Evolutionary conservation across 2,888 invertebrate genomes (phyloP).

Genomic region (Xestia c-nigrum): DNA sequence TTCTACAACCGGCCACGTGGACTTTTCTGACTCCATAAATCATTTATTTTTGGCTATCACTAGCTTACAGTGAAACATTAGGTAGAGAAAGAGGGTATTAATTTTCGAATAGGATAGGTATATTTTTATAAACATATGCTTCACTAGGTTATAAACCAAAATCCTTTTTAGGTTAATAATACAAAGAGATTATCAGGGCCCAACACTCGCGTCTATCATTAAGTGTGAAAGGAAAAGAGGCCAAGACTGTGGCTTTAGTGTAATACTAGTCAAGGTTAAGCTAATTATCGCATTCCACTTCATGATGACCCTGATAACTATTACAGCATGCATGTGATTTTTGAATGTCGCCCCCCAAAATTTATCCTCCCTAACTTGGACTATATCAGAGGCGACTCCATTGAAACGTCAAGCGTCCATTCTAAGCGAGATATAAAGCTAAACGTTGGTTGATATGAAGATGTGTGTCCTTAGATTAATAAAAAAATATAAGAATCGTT

Average conservation of each 20-base stretch:
- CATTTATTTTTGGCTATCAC: conserved; percentile 64
- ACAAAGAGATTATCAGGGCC: conserved; percentile 71
- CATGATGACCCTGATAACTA: conserved; percentile 75
- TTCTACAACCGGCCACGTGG: conserved; percentile 88
- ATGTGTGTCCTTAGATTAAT: conserved; percentile 79
- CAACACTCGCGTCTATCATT: conserved; percentile 84
- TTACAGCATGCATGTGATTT: conserved; percentile 72
- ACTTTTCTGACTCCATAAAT: conserved; percentile 72
- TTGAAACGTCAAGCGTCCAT: conserved; percentile 81
- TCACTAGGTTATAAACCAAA: conserved; percentile 70
- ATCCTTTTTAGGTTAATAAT: conserved; percentile 57
- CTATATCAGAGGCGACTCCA: conserved; percentile 88
- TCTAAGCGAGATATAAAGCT: conserved; percentile 89
- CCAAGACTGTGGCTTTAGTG: conserved; percentile 68
- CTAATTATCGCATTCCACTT: conserved; percentile 66
- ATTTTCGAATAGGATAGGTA: conserved; percentile 78
- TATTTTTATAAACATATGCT: conserved; percentile 82
- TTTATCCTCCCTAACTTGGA: conserved; percentile 69
- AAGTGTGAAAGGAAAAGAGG: conserved; percentile 68
- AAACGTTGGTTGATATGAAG: conserved; percentile 78
- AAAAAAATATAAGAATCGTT: conserved; percentile 82
- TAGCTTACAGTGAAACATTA: conserved; percentile 64
- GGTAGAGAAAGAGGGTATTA: conserved; percentile 70
- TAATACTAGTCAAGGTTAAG: conserved; percentile 64
- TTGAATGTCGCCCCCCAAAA: conserved; percentile 82